A percentile compares a stretch with the other conserved stretches of the same genome.
Conservation (phyloP, 2,888 invertebrate genomes). For the Campoplex nolae region DNA sequence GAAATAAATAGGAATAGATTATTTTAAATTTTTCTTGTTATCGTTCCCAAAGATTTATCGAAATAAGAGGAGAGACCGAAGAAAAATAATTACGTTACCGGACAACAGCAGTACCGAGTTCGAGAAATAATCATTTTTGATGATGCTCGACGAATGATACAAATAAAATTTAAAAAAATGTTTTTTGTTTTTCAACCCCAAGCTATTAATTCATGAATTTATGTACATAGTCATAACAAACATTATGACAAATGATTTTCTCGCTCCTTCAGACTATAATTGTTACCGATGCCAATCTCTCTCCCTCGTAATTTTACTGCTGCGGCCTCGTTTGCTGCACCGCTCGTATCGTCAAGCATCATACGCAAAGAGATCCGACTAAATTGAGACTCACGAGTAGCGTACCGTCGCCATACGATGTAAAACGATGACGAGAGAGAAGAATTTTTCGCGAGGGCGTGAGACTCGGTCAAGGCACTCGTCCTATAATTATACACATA, state of each 20-base stretch:
- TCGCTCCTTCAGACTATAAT: slow-evolving; percentile 32
- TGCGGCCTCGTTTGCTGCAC: slow-evolving; percentile 61
- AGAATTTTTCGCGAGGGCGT: slow-evolving; percentile 67
- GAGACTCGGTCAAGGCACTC: slow-evolving; percentile 67
- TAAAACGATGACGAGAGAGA: slow-evolving; percentile 43
- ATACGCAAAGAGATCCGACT: slow-evolving; percentile 64
- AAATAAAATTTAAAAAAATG: neutral
- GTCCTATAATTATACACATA: slow-evolving; percentile 36
- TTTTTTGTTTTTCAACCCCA: neutral
- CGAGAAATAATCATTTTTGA: neutral
- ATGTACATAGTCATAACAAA: slow-evolving; percentile 5
- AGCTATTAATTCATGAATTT: neutral
- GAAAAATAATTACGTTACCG: neutral
- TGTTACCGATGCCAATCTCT: slow-evolving; percentile 49
- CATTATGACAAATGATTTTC: slow-evolving; percentile 50
- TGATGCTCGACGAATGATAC: no score
- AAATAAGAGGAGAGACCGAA: neutral
- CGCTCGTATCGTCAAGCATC: slow-evolving; percentile 54
- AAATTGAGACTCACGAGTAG: slow-evolving; percentile 52
- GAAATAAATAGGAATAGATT: neutral
- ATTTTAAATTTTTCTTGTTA: neutral
- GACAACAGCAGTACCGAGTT: neutral
- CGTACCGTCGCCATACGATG: slow-evolving; percentile 25
- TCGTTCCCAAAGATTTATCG: neutral
- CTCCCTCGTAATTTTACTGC: slow-evolving; percentile 20